phyloP scores from a whole-genome alignment of 2,113 vertebrate genomes.

The Zosterops pallidus region DNA sequence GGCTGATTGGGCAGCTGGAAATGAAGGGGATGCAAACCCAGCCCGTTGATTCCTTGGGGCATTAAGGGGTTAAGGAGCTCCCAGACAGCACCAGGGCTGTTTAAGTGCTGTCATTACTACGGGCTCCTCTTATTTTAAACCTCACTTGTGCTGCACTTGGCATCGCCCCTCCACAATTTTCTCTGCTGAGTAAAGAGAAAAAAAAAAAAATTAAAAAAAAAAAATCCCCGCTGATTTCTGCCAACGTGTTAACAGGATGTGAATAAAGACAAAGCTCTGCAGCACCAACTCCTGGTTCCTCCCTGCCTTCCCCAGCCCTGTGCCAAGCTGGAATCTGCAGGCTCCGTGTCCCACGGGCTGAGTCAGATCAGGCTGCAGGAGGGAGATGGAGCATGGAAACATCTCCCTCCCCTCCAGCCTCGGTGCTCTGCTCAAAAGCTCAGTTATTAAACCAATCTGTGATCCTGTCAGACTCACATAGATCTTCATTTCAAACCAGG shows the following conservation, averaged over 20 bases:
- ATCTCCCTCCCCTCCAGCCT: not conserved
- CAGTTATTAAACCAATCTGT: constrained; percentile 46
- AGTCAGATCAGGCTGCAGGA: not conserved
- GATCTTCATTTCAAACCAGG: constrained; percentile 32
- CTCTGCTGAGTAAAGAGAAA: not conserved
- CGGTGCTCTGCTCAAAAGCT: not conserved
- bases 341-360: not conserved
- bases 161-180: not conserved
- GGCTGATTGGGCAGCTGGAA: not conserved
- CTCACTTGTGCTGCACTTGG: not conserved
- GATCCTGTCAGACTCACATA: constrained; percentile 27
- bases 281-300: not conserved
- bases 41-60: rapidly evolving
- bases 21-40: not conserved
- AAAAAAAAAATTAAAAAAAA: not conserved
- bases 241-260: not conserved
- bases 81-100: not conserved
- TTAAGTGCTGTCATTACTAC: not conserved
- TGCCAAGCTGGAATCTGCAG: not conserved
- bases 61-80: not conserved
- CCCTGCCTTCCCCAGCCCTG: not conserved
- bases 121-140: constrained; percentile 21
- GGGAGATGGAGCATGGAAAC: not conserved
- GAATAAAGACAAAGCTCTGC: constrained; percentile 30
- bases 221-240: not conserved